Evolutionary conservation across 1,140 invertebrate genomes (phyloP), one percentile per base, ranked within the genome.

Genomic region (Drosophila novamexicana): DNA sequence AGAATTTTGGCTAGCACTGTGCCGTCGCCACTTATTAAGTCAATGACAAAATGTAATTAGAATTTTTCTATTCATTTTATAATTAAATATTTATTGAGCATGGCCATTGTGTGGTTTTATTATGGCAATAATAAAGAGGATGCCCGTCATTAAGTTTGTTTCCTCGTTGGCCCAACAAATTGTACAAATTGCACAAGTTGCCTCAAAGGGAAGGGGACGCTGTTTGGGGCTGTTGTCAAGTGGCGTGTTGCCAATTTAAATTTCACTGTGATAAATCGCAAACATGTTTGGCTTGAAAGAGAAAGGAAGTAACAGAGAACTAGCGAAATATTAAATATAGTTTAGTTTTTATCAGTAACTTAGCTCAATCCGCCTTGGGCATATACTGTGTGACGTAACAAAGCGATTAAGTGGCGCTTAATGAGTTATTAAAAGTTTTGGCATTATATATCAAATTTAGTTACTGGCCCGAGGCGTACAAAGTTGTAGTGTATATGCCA

Each of bases 11-110:
- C 54, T 39, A 64, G 47, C 52, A 73, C 34, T 57, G 56, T 62
- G 57, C 52, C 49, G 59, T 53, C 57, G 16, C 34, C 45, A 61
- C 70, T 67, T 68, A 73, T 68, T 73, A 68, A 63, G 70, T 45
- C 74, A 83, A 81, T 84, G 66, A 81, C 78, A 86, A 86, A 86
- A 73, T 66, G 57, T 79, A 78, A 76, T 76, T 70, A 61, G 63
- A 22, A 37, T 72, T 57, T 72, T 42, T 57, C 39, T 53, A 74
- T 61, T 75, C 61, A 42, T 70, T 65, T 77, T 69, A 72, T 88
- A 86, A 79, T 88, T 86, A 82, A 88, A 86, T 86, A 86, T 86
- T 86, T 86, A 86, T 82, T 82, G 79, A 74, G 76, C 66, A 32
- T 42, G 10, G 37, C 62, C 64, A 34, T 39, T 57, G 45, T 56